These are phyloP conservation scores for Malaclemys terrapin DNA, from an alignment of 2,113 vertebrate genomes.

Conservation along the genomic window DNA sequence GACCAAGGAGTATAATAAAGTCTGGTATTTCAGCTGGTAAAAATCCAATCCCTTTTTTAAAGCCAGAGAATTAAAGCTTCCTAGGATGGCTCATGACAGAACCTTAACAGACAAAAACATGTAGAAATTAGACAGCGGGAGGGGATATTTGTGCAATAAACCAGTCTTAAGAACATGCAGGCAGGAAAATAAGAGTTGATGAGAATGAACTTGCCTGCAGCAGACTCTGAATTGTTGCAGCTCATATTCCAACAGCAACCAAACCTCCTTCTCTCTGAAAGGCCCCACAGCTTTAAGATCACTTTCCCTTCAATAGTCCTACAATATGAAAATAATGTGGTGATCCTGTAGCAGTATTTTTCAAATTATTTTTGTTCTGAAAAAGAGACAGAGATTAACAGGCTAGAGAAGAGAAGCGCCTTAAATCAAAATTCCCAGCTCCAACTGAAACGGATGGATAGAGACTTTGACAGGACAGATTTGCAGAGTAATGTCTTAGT, in stretches of 20 bases:
- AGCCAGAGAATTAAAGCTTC: background rate
- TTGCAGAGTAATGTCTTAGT: background rate
- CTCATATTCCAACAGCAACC: slow-evolving; percentile 4
- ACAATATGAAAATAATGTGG: slow-evolving; percentile 24
- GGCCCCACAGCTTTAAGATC: background rate
- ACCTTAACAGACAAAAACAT: accelerated
- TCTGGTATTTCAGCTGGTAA: accelerated
- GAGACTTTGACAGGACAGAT: background rate
- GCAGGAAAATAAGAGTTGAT: background rate
- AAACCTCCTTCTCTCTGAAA: background rate
- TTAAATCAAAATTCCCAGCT: background rate
- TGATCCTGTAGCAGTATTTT: background rate
- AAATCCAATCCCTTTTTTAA: background rate
- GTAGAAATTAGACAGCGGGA: background rate
- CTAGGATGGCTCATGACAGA: background rate
- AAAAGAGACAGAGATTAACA: background rate
- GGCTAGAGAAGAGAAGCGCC: background rate
- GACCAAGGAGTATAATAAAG: background rate
- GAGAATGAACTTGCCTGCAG: background rate
- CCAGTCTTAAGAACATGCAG: background rate
- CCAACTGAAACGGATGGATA: background rate
- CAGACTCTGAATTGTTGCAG: slow-evolving; percentile 18
- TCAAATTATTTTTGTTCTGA: background rate
- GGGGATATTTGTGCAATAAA: background rate
- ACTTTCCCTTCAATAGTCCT: background rate